Percentiles rank a stretch among this genome's conserved stretches.
phyloP scores from a whole-genome alignment of 2,797 vertebrate genomes.

The Carduelis carduelis region DNA sequence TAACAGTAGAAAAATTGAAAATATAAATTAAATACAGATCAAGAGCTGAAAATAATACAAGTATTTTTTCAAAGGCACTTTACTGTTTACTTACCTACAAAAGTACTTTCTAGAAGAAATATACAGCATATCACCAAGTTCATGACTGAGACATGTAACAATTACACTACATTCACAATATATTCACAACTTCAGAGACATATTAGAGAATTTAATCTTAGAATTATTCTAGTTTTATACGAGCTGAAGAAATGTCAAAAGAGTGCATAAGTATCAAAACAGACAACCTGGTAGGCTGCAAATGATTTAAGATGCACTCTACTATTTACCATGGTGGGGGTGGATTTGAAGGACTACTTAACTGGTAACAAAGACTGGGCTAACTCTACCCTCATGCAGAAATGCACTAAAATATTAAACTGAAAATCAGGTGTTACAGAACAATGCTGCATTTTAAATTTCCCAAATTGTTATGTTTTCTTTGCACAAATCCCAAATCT shows the following conservation, averaged over 20 bases:
- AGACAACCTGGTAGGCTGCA: background rate
- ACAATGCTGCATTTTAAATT: background rate
- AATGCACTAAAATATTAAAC: background rate
- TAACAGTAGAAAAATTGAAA: background rate
- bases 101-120: background rate
- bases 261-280: background rate
- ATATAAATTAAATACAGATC: background rate
- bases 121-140: background rate
- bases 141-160: background rate
- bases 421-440: background rate
- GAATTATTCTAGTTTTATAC: background rate
- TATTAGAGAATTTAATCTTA: background rate
- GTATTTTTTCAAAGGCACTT: background rate
- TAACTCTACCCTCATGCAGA: background rate
- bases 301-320: background rate
- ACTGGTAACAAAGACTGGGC: background rate
- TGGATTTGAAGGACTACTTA: background rate
- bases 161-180: background rate
- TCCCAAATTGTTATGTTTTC: background rate
- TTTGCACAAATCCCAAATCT: background rate
- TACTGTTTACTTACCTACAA: slow-evolving; percentile 24
- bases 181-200: background rate
- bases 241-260: background rate
- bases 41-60: background rate
- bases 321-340: background rate